phyloP scores from a whole-genome alignment of 2,113 vertebrate genomes.

The Nematolebias whitei region DNA sequence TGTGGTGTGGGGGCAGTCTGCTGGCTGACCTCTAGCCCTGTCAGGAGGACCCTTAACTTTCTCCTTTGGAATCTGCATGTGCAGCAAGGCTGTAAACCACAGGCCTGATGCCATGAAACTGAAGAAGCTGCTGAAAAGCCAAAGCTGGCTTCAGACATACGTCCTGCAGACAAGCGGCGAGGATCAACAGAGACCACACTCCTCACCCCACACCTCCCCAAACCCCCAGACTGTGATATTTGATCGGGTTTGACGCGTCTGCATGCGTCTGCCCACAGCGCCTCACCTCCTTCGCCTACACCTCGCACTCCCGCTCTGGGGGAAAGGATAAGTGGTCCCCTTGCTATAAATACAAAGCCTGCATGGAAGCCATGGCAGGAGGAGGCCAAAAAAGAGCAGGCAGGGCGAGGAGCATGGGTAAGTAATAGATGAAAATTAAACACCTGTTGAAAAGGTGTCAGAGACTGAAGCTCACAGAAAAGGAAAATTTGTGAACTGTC shows the following conservation, averaged over 20 bases:
- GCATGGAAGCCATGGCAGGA: conserved; percentile 38
- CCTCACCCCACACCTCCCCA: conserved; percentile 13
- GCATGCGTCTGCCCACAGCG: conserved; percentile 54
- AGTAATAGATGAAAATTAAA: conserved; percentile 30
- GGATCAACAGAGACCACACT: conserved; percentile 63
- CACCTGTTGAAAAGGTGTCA: conserved; percentile 54
- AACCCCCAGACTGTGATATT: conserved; percentile 72
- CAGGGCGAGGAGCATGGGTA: conserved; percentile 8
- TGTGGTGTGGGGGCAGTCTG: conserved; percentile 43
- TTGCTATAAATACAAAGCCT: conserved; percentile 70
- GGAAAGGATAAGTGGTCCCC: conserved; percentile 51
- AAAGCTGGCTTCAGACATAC: conserved; percentile 79
- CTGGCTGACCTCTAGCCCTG: conserved; percentile 58
- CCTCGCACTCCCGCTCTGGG: conserved; percentile 54
- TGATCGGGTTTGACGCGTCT: conserved; percentile 59
- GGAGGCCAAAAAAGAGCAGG: conserved; percentile 35
- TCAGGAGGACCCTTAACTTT: conserved; percentile 70
- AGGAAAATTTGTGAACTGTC: conserved; percentile 1
- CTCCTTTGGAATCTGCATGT: conserved; percentile 75
- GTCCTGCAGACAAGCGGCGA: conserved; percentile 71
- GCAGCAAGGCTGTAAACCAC: conserved; percentile 67
- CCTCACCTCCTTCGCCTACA: conserved; percentile 56
- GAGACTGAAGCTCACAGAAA: conserved; percentile 12
- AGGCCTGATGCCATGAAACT: conserved; percentile 73
- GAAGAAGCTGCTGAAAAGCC: conserved; percentile 79